Evolutionary conservation across 2,797 vertebrate genomes (phyloP).

Genomic region (Micropoecilia bifurca): DNA sequence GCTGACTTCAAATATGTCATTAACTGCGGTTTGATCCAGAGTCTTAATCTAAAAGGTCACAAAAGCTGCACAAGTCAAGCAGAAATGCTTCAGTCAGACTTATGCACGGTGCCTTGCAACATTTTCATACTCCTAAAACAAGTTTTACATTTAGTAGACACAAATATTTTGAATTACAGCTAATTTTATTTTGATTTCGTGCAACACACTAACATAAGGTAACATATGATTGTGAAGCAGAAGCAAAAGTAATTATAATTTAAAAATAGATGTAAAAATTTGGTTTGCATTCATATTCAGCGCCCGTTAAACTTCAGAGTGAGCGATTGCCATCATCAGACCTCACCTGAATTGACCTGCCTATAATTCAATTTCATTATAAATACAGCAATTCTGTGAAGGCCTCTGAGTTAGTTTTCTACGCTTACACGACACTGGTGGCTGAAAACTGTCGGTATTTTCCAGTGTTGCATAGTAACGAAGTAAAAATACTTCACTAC

Average conservation of each 20-base stretch:
- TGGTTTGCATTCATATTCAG: background rate
- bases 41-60: background rate
- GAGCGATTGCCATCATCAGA: background rate
- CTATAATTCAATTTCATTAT: background rate
- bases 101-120: background rate
- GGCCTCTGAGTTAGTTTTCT: background rate
- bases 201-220: background rate
- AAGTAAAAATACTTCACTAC: too few species aligned
- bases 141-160: background rate
- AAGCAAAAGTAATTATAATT: background rate
- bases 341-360: background rate
- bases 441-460: too few species aligned
- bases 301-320: background rate
- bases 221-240: background rate
- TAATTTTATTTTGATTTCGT: background rate
- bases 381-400: background rate
- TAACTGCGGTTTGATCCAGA: conserved; percentile 16
- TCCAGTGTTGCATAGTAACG: too few species aligned
- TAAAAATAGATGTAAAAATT: background rate
- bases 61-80: background rate
- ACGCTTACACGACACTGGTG: too few species aligned
- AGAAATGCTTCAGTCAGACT: background rate
- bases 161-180: background rate
- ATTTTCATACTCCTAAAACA: background rate
- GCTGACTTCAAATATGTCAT: conserved; percentile 37